Percentiles rank a stretch among this genome's conserved stretches.
These are phyloP conservation scores for Zoanthus solanderi DNA, from an alignment of 92 coral and sea anemone genomes.

Conservation along the genomic window DNA sequence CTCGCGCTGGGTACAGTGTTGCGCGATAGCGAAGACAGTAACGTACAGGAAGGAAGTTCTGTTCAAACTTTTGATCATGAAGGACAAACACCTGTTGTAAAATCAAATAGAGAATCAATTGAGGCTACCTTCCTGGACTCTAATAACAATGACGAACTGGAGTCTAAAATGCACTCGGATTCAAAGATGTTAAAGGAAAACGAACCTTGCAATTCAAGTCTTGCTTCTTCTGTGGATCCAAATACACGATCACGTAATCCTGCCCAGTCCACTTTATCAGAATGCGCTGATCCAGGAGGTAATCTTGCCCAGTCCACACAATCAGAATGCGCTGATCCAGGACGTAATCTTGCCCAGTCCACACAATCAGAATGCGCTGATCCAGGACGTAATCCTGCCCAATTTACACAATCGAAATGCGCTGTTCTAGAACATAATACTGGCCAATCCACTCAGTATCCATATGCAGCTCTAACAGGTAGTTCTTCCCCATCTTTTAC, in stretches of 20 bases:
- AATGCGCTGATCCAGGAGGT: background rate
- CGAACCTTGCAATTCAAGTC: background rate
- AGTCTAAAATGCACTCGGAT: background rate
- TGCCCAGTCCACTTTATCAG: too few relatives aligned
- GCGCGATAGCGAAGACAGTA: background rate
- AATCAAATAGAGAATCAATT: background rate
- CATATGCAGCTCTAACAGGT: background rate
- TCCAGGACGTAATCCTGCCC: background rate
- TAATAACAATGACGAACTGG: constrained; percentile 4
- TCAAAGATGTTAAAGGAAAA: background rate
- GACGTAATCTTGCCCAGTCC: background rate
- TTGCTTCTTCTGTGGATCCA: background rate
- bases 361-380: background rate
- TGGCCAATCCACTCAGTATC: background rate
- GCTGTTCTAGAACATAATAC: background rate
- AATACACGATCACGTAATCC: background rate
- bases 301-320: constrained; percentile 12
- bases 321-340: background rate
- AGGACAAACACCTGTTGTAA: background rate
- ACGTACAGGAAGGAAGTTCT: background rate
- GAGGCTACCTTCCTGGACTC: background rate
- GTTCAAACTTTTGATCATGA: background rate
- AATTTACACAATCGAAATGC: background rate
- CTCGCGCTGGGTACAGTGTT: background rate
- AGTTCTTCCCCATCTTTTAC: background rate